Percentiles rank a stretch among this genome's conserved stretches.
These are phyloP conservation scores for Contarinia nasturtii DNA, from an alignment of 1,140 invertebrate species.

Conservation along the genomic window DNA sequence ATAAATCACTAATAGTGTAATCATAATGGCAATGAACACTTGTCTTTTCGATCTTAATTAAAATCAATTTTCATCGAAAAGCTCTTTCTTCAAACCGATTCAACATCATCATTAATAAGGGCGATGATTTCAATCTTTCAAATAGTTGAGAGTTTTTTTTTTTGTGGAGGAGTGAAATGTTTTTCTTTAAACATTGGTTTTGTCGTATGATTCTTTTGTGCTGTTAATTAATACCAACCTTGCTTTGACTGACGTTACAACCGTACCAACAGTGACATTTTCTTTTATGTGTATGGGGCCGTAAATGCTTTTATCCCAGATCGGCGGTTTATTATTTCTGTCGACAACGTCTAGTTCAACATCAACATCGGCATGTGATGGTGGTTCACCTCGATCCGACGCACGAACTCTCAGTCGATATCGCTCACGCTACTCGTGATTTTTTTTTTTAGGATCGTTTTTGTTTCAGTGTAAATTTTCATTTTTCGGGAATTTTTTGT, in stretches of 20 bases:
- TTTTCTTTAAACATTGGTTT: not conserved
- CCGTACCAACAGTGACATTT: constrained; percentile 93
- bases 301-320: constrained; percentile 84
- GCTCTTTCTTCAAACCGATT: too few species aligned
- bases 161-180: not conserved
- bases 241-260: constrained; percentile 90
- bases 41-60: too few species aligned
- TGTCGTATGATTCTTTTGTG: not conserved
- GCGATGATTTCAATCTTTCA: too few species aligned
- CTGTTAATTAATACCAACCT: constrained; percentile 63
- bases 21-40: too few species aligned
- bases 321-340: constrained; percentile 92
- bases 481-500: too few species aligned
- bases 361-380: constrained; percentile 80
- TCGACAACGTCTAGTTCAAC: constrained; percentile 94
- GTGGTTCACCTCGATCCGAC: constrained; percentile 73
- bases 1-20: too few species aligned
- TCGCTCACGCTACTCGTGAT: constrained; percentile 60
- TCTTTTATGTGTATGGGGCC: constrained; percentile 91
- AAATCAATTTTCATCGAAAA: too few species aligned
- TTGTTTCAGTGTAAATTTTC: too few species aligned
- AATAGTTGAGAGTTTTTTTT: too few species aligned
- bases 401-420: constrained; percentile 85
- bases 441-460: too few species aligned
- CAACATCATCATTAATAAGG: too few species aligned